Evolutionary conservation across 2,113 vertebrate genomes (phyloP).

Genomic region (Platysternon megacephalum): DNA sequence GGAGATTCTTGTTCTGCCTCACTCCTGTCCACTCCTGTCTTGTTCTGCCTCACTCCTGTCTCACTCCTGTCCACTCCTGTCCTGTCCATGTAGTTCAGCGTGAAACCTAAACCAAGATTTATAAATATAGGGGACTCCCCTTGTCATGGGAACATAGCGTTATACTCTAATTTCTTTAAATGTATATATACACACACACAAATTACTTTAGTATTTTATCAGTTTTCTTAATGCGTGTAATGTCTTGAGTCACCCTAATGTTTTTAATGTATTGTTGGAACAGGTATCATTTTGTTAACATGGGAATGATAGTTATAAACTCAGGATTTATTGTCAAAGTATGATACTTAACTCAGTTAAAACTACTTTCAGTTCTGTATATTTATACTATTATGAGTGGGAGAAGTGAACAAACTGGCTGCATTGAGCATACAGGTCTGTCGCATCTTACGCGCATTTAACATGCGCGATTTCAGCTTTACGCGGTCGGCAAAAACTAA

Average conservation of each 20-base stretch:
- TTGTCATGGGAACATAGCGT: not conserved
- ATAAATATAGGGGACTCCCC: not conserved
- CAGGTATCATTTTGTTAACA: accelerated
- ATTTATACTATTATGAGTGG: not conserved
- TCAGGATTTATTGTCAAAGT: accelerated
- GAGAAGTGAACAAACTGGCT: not conserved
- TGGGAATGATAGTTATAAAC: accelerated
- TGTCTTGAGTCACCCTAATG: accelerated
- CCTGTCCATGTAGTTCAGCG: accelerated
- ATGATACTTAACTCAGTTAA: not conserved
- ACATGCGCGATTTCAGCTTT: too few relatives aligned
- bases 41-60: not conserved
- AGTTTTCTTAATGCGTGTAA: not conserved
- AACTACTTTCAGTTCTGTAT: not conserved
- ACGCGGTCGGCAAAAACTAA: too few relatives aligned
- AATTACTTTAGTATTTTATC: not conserved
- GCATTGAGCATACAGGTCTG: not conserved
- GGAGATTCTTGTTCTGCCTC: accelerated
- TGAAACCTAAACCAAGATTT: accelerated
- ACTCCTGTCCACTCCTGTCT: accelerated
- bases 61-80: too few relatives aligned
- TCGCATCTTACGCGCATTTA: too few relatives aligned
- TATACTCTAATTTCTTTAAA: not conserved
- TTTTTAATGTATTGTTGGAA: not conserved
- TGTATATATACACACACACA: accelerated